phyloP scores from a whole-genome alignment of 2,888 invertebrate species.

The Apoderus coryli region DNA sequence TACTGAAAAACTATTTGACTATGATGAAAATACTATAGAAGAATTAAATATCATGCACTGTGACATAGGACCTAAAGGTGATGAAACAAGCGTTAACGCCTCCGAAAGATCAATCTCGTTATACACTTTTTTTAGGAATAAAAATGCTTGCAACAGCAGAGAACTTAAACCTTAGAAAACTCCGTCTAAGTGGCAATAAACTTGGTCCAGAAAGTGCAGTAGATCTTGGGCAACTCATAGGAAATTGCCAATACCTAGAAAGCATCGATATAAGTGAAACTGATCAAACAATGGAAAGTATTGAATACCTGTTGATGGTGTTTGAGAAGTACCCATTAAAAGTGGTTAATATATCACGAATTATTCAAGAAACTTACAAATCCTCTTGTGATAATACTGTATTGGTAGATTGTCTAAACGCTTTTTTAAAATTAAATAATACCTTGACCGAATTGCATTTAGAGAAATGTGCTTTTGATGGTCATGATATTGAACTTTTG shows the following conservation, averaged over 20 bases:
- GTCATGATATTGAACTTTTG: constrained; percentile 44
- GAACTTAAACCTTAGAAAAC: constrained; percentile 34
- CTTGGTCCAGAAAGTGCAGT: constrained; percentile 40
- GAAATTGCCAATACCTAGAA: constrained; percentile 33
- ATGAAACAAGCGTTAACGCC: too few species aligned
- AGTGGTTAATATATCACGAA: constrained; percentile 31
- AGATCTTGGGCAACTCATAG: constrained; percentile 36
- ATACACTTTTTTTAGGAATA: too few species aligned
- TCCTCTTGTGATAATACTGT: constrained; percentile 23
- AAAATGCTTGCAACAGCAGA: constrained; percentile 12
- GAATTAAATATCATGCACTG: constrained; percentile 45
- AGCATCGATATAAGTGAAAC: constrained; percentile 43
- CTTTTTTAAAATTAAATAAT: constrained; percentile 23
- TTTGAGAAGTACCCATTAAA: constrained; percentile 30
- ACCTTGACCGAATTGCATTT: constrained; percentile 40
- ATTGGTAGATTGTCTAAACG: constrained; percentile 37
- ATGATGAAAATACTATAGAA: constrained; percentile 34
- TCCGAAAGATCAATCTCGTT: too few species aligned
- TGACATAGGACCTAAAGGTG: constrained; percentile 34
- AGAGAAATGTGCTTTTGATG: constrained; percentile 43
- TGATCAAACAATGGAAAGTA: constrained; percentile 39
- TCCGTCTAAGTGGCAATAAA: constrained; percentile 44
- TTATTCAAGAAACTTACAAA: constrained; percentile 25
- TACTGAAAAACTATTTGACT: constrained; percentile 32
- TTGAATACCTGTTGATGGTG: constrained; percentile 38